phyloP scores from a whole-genome alignment of 2,113 vertebrate species.

The Pipra filicauda region DNA sequence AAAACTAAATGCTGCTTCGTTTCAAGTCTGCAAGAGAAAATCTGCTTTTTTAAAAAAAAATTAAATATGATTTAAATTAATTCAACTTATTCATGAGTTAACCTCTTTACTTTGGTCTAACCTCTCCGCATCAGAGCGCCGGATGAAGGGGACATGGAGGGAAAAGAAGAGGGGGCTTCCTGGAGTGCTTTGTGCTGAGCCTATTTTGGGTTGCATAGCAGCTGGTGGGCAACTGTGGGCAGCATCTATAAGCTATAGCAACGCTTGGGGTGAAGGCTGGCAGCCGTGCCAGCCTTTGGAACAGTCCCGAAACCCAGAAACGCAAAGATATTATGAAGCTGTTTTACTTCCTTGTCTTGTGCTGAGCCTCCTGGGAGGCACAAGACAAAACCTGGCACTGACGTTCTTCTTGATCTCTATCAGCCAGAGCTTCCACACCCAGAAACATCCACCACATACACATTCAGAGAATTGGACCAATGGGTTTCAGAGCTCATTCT shows the following conservation, averaged over 20 bases:
- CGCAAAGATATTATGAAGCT: background rate
- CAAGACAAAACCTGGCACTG: background rate
- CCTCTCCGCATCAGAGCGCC: background rate
- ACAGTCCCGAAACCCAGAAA: background rate
- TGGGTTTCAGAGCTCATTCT: background rate
- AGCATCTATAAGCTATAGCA: slow-evolving; percentile 37
- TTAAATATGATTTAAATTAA: background rate
- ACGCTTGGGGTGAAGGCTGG: background rate
- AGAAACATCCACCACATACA: background rate
- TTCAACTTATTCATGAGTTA: background rate
- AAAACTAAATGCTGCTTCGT: background rate
- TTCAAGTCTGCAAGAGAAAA: background rate
- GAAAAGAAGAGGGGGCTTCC: slow-evolving; percentile 22
- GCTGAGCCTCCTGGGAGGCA: background rate
- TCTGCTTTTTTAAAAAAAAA: rapidly evolving
- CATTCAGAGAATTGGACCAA: background rate
- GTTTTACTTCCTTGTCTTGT: background rate
- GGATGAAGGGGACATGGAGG: background rate
- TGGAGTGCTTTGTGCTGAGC: slow-evolving; percentile 43
- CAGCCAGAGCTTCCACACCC: background rate
- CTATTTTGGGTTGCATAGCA: slow-evolving; percentile 59
- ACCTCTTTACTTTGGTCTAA: slow-evolving; percentile 23
- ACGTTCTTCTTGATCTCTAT: background rate
- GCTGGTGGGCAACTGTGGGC: slow-evolving; percentile 43
- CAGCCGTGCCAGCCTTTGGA: slow-evolving; percentile 30